Conservation (phyloP, 1,140 invertebrate species). For the Frieseomelitta varia region DNA sequence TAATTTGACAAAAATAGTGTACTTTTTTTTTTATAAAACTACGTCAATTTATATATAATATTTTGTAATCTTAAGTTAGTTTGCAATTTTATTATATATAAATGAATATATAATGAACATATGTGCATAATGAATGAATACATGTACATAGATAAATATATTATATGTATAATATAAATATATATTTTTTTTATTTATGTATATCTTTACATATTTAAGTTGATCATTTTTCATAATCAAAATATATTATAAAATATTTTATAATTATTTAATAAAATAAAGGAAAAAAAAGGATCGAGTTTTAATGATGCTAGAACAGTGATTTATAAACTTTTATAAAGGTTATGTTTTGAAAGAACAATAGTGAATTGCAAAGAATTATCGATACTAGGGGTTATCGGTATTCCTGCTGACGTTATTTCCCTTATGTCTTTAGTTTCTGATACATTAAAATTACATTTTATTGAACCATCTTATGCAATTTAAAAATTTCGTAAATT, state of each 20-base stretch:
- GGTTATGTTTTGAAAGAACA: slow-evolving; percentile 43
- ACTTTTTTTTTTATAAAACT: not conserved
- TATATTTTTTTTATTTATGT: not conserved
- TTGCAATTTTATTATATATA: no score
- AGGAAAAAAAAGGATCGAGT: not conserved
- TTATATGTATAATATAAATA: not conserved
- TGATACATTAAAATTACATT: slow-evolving; percentile 7
- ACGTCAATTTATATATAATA: not conserved
- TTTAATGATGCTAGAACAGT: not conserved
- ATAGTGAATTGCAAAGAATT: slow-evolving; percentile 48
- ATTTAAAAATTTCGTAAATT: not conserved
- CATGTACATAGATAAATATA: no score
- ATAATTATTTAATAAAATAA: not conserved
- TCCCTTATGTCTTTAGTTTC: slow-evolving; percentile 5
- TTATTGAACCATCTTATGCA: not conserved
- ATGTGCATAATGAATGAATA: no score
- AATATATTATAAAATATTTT: no score
- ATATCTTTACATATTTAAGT: not conserved
- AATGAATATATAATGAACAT: no score
- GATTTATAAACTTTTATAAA: not conserved
- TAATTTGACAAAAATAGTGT: not conserved
- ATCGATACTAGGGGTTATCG: slow-evolving; percentile 64
- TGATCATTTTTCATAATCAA: not conserved
- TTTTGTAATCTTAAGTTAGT: not conserved
- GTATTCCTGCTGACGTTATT: slow-evolving; percentile 32